Percentiles rank a stretch among this genome's conserved stretches.
phyloP scores from a whole-genome alignment of 2,888 invertebrate species.

The Rotaria sp. region DNA sequence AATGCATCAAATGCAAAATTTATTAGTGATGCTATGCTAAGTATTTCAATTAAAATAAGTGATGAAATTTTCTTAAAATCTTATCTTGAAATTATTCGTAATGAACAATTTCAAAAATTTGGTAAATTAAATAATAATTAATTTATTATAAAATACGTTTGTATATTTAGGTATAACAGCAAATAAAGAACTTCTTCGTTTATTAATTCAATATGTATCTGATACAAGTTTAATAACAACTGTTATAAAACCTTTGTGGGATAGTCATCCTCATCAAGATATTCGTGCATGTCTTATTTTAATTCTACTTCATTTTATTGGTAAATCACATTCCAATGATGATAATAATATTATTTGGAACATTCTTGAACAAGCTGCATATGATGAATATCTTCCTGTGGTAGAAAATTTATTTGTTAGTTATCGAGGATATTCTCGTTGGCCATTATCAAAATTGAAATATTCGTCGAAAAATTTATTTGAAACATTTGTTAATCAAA shows the following conservation, averaged over 20 bases:
- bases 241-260: neutral
- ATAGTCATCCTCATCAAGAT: neutral
- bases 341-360: neutral
- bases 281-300: neutral
- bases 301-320: neutral
- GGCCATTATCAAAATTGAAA: neutral
- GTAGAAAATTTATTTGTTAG: neutral
- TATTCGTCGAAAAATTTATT: neutral
- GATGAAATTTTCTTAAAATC: neutral
- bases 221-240: neutral
- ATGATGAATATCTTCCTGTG: slow-evolving; percentile 3
- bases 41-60: neutral
- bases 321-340: neutral
- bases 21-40: neutral
- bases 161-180: neutral
- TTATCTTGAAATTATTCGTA: neutral
- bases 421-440: neutral
- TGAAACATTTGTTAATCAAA: neutral
- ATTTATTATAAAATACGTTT: neutral
- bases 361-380: neutral
- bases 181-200: slow-evolving; percentile 20
- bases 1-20: slow-evolving; percentile 7
- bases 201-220: neutral
- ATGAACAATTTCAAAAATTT: neutral
- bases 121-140: neutral